A percentile compares a stretch with the other conserved stretches of the same genome.
These are phyloP conservation scores for Syrrhaptes paradoxus DNA, from an alignment of 2,113 vertebrate genomes.

Conservation along the genomic window DNA sequence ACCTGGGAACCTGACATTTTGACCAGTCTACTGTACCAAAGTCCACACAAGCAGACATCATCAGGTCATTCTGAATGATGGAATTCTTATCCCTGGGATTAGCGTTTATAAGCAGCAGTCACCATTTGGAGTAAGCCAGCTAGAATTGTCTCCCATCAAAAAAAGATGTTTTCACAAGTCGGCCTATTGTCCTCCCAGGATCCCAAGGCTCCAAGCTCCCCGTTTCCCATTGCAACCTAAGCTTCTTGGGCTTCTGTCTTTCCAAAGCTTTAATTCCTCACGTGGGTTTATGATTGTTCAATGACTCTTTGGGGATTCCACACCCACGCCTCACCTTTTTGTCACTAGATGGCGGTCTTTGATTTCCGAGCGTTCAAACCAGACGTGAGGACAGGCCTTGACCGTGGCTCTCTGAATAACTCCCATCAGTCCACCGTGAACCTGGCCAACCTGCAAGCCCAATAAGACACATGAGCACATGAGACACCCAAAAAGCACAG, in stretches of 20 bases:
- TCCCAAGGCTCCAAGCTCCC: not conserved
- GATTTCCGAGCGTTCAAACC: slow-evolving; percentile 96
- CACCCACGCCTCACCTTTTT: slow-evolving; percentile 78
- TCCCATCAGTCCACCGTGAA: slow-evolving; percentile 92
- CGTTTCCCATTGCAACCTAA: not conserved
- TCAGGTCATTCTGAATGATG: not conserved
- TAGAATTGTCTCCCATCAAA: not conserved
- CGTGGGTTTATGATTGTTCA: not conserved
- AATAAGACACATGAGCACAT: not conserved
- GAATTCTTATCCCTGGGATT: not conserved
- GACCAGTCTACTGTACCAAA: not conserved
- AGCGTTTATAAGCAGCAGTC: not conserved
- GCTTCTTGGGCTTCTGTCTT: not conserved
- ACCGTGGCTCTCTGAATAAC: slow-evolving; percentile 92
- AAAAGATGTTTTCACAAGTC: not conserved
- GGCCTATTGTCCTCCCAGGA: rapidly evolving
- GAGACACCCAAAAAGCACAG: not conserved
- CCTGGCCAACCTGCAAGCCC: slow-evolving; percentile 87
- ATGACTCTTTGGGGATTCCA: not conserved
- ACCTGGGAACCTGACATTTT: not conserved
- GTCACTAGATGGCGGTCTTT: slow-evolving; percentile 91
- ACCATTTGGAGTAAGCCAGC: not conserved
- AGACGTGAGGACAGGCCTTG: slow-evolving; percentile 92
- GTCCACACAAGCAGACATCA: not conserved
- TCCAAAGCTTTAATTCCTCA: not conserved